Conservation (phyloP, 1,140 invertebrate genomes). For the Zaprionus vittiger region DNA sequence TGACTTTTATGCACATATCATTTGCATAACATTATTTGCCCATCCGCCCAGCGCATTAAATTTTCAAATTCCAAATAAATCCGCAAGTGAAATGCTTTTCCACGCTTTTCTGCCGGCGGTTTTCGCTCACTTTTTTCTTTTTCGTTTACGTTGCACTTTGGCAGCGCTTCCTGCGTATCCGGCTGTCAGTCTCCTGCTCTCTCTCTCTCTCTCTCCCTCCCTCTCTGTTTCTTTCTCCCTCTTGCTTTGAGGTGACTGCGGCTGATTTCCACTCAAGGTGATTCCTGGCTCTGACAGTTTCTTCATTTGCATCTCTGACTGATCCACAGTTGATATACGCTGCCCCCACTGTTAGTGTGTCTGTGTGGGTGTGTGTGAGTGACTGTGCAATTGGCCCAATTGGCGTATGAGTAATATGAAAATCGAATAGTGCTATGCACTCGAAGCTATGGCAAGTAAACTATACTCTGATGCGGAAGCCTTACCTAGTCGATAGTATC, state of each 20-base stretch:
- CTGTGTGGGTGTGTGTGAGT: conserved; percentile 14
- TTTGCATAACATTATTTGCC: conserved; percentile 83
- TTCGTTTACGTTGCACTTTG: conserved; percentile 66
- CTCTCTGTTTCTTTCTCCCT: neutral
- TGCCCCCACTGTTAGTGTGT: conserved; percentile 26
- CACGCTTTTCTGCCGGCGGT: conserved; percentile 33
- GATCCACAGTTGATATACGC: conserved; percentile 71
- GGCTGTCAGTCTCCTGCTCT: neutral
- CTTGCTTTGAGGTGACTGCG: conserved; percentile 3
- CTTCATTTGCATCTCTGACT: conserved; percentile 65
- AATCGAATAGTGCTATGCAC: conserved; percentile 32
- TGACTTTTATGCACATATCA: conserved; percentile 84
- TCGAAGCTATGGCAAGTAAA: neutral
- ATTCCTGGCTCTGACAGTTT: conserved; percentile 67
- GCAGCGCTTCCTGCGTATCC: conserved; percentile 41
- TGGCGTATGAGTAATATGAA: conserved; percentile 69
- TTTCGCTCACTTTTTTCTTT: conserved; percentile 6
- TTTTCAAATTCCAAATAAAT: conserved; percentile 78
- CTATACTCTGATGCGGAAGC: neutral
- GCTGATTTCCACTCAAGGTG: conserved; percentile 27
- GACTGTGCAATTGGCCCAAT: conserved; percentile 49
- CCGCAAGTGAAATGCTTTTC: conserved; percentile 75
- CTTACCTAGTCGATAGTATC: neutral
- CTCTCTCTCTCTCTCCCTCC: neutral
- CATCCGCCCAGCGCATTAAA: conserved; percentile 64